Base-by-base conservation (phyloP, 2,888 invertebrate species). In the Protophormia terraenovae region DNA sequence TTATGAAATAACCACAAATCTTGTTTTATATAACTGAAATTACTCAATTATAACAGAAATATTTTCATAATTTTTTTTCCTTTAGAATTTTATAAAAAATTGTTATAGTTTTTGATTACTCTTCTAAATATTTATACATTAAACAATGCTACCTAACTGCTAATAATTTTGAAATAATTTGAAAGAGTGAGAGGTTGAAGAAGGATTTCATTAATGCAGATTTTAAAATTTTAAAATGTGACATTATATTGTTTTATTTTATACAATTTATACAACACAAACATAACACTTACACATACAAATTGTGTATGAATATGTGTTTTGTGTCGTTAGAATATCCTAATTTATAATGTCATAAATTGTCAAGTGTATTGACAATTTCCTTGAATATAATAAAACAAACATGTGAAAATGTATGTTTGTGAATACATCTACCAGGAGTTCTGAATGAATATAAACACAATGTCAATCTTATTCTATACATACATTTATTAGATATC, bases 311-410 rank as follows among this genome's bases (percentile, higher is more conserved):
- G 41, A 12, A 10, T 64, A 32, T 19, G 2, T 62, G 41, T 29
- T n/a, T n/a, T n/a, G 16, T 73, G 55, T 73, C 6, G 62, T 29
- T 53, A 22, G 53, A 47, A 75, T 41, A 78, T 82, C 24, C 60
- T 79, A 78, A 78, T 79, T 82, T 75, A 79, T 78, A 73, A 81
- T 75, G 64, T 75, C 82, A 82, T 71, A 75, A 82, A 79, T 85
- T 82, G 75, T 71, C 82, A 79, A 71, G 78, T 41, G 73, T 71
- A 85, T 85, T 78, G 79, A 76, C 58, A 75, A 75, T 75, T 73
- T 75, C 71, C 71, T 85, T 64, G 69, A 71, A 69, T 69, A 35
- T 53, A 69, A 73, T 67, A 22, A 75, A 29, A 53, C n/a, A 16
- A 75, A 27, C n/a, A 32, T 38, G 29, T 41, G 2, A 53, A n/a